Percentiles rank a stretch among this genome's conserved stretches.
Evolutionary conservation across 2,888 invertebrate genomes (phyloP).

Genomic region (Drosophila anomalata): DNA sequence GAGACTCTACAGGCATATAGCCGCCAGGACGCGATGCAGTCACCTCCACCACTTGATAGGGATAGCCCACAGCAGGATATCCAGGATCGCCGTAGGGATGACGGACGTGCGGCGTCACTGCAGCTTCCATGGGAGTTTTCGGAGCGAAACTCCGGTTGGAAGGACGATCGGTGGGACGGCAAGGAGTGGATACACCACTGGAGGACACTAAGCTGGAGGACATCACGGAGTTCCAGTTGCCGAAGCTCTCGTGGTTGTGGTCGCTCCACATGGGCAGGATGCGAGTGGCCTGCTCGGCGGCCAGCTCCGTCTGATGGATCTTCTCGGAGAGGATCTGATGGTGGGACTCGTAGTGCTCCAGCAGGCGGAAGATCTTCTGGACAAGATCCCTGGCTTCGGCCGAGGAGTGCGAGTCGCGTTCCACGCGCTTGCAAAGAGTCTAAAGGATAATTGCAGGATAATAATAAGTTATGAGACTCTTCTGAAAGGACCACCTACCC

Average conservation of each 20-base stretch:
- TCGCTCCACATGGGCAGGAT: constrained; percentile 52
- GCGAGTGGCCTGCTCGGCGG: constrained; percentile 44
- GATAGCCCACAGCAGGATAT: not conserved
- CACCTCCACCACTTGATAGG: constrained; percentile 24
- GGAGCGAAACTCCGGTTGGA: not conserved
- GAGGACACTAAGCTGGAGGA: not conserved
- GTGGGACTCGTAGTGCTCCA: constrained; percentile 76
- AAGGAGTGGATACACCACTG: not conserved
- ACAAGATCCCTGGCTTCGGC: constrained; percentile 59
- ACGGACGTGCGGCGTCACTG: not conserved
- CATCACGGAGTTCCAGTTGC: not conserved
- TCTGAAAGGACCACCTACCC: constrained; percentile 63
- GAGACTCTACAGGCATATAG: constrained; percentile 1
- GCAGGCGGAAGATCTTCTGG: constrained; percentile 72
- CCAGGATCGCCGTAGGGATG: not conserved
- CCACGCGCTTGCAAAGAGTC: constrained; percentile 63
- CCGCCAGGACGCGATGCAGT: not conserved
- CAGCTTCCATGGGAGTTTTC: not conserved
- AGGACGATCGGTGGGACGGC: not conserved
- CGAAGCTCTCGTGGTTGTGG: not conserved
- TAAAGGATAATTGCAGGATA: constrained; percentile 24
- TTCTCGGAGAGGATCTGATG: constrained; percentile 72
- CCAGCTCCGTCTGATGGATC: constrained; percentile 57
- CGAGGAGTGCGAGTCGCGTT: constrained; percentile 49
- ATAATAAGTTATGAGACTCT: no score